Evolutionary conservation across 2,113 vertebrate species (phyloP).

Genomic region (Psettodes erumei): DNA sequence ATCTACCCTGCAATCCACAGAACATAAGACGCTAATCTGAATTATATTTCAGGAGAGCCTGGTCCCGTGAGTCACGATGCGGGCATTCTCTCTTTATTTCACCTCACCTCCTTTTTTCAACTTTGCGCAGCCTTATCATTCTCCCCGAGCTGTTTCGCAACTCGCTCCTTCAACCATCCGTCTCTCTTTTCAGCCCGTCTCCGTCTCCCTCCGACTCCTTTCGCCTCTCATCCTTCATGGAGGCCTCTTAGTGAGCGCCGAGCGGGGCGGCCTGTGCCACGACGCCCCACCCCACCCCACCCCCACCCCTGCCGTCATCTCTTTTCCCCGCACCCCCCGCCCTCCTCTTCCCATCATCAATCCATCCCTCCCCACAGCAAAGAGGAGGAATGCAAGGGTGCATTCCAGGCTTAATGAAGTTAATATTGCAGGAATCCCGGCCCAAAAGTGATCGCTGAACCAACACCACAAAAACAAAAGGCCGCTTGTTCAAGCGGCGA

Average conservation of each 20-base stretch:
- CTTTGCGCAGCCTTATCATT: slow-evolving; percentile 31
- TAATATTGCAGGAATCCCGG: slow-evolving; percentile 87
- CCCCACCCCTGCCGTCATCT: slow-evolving; percentile 53
- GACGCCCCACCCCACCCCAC: slow-evolving; percentile 38
- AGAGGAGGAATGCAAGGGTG: slow-evolving; percentile 80
- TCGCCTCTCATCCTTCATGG: slow-evolving; percentile 40
- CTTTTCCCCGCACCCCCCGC: slow-evolving; percentile 41
- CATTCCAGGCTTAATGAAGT: slow-evolving; percentile 92
- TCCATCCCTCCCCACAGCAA: slow-evolving; percentile 70
- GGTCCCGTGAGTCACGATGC: slow-evolving; percentile 59
- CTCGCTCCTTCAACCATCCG: slow-evolving; percentile 29
- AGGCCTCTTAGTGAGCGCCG: slow-evolving; percentile 46
- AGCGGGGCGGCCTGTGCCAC: slow-evolving; percentile 46
- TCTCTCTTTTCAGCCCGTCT: slow-evolving; percentile 20
- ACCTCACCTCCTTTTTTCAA: slow-evolving; percentile 54
- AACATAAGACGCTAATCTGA: background rate
- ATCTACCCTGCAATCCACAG: background rate
- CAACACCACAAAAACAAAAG: slow-evolving; percentile 85
- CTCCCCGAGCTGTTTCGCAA: slow-evolving; percentile 50
- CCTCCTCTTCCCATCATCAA: slow-evolving; percentile 69
- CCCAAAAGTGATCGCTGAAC: slow-evolving; percentile 77
- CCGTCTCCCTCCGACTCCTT: slow-evolving; percentile 58
- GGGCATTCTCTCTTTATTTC: slow-evolving; percentile 36
- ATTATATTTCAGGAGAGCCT: too few relatives aligned
- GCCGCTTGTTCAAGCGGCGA: slow-evolving; percentile 76